Percentiles rank a stretch among this genome's conserved stretches.
Evolutionary conservation across 64 coral and sea anemone species (phyloP).

Genomic region (Actinia tenebrosa): DNA sequence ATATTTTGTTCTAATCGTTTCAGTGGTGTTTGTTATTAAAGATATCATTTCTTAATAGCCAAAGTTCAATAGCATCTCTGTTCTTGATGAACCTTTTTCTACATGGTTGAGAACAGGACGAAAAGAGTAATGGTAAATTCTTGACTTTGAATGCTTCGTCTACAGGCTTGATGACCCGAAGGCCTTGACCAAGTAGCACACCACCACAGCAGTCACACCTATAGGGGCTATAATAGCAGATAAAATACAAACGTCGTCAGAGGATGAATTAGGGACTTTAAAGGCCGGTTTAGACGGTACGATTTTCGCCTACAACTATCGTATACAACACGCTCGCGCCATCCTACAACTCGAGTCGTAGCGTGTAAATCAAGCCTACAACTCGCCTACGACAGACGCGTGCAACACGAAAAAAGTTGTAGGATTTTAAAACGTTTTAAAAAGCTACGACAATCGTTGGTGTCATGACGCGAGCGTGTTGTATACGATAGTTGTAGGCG

Average conservation of each 20-base stretch:
- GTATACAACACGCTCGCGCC: no score
- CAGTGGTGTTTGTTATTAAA: background rate
- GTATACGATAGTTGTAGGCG: no score
- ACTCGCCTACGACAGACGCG: no score
- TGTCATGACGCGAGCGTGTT: no score
- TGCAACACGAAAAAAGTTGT: no score
- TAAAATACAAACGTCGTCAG: background rate
- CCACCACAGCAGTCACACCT: constrained; percentile 90
- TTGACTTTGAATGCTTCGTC: constrained; percentile 58
- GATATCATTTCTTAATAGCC: constrained; percentile 64
- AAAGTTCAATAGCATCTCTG: constrained; percentile 50
- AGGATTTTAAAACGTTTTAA: no score
- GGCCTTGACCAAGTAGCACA: constrained; percentile 58
- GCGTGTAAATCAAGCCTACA: no score
- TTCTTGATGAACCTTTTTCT: constrained; percentile 71
- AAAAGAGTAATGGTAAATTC: constrained; percentile 78
- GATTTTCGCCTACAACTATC: no score
- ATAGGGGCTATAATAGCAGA: constrained; percentile 27
- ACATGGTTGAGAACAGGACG: constrained; percentile 76
- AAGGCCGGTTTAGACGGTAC: no score
- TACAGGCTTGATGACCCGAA: constrained; percentile 77
- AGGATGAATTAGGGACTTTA: no score
- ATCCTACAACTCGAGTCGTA: no score
- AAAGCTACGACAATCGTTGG: no score
- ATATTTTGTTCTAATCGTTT: background rate